These are phyloP conservation scores for Mizuhopecten yessoensis DNA, from an alignment of 1,140 invertebrate genomes.

Conservation along the genomic window DNA sequence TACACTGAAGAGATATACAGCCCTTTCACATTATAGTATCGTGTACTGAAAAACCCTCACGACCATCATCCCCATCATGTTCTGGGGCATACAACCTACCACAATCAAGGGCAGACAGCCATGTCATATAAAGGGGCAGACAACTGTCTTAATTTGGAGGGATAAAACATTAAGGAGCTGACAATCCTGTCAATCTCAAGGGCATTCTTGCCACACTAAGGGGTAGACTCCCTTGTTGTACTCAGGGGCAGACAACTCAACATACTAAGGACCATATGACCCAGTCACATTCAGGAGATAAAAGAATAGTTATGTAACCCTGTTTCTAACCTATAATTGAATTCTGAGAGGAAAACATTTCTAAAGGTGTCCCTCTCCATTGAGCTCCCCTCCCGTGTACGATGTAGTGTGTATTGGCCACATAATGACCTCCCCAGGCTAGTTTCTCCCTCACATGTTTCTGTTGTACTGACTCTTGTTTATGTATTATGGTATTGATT, in stretches of 20 bases:
- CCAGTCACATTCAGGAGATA: neutral
- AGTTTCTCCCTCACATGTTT: neutral
- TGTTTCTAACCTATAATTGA: neutral
- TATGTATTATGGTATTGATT: slow-evolving; percentile 35
- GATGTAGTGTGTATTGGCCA: neutral
- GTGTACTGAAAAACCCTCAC: neutral
- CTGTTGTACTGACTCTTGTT: slow-evolving; percentile 33
- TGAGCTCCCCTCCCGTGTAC: neutral
- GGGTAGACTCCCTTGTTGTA: neutral
- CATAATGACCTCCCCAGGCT: neutral
- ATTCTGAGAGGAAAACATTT: slow-evolving; percentile 20
- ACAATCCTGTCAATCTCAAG: neutral
- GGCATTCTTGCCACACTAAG: too few species aligned
- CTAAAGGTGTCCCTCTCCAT: slow-evolving; percentile 26
- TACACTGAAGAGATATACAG: neutral
- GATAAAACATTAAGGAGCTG: neutral
- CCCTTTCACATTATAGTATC: neutral
- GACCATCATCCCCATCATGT: neutral
- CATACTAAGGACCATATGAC: neutral
- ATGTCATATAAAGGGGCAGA: neutral
- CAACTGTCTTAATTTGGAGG: neutral
- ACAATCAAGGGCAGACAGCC: neutral
- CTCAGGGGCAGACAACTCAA: neutral
- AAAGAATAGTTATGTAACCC: neutral
- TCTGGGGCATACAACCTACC: neutral